A percentile compares a stretch with the other conserved stretches of the same genome.
Conservation (phyloP, 2,888 invertebrate genomes). For the Entomobrya multifasciata region DNA sequence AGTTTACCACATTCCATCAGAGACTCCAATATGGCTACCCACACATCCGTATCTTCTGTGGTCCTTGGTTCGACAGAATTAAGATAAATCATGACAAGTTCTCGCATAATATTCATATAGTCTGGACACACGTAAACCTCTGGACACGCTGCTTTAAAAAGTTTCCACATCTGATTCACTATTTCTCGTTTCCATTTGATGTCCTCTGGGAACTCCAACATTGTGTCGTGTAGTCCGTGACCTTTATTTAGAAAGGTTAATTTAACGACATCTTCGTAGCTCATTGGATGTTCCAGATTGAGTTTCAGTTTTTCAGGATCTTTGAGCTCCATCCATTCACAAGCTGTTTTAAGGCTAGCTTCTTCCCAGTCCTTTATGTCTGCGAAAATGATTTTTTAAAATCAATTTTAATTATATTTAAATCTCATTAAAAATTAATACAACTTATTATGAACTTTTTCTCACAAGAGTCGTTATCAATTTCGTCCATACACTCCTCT, state of each 20-base stretch:
- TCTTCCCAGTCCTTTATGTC: slow-evolving; percentile 52
- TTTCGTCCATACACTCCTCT: not conserved
- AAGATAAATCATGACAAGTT: slow-evolving; percentile 45
- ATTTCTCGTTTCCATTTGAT: slow-evolving; percentile 32
- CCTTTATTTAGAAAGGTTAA: slow-evolving; percentile 51
- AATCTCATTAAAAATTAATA: not conserved
- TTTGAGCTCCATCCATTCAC: slow-evolving; percentile 32
- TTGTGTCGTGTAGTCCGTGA: not conserved
- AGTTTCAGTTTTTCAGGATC: slow-evolving; percentile 15
- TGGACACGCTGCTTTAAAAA: slow-evolving; percentile 27
- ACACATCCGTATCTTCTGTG: not conserved
- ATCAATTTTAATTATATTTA: too few relatives aligned
- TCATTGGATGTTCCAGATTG: slow-evolving; percentile 19
- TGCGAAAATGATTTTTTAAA: not conserved
- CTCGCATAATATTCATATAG: slow-evolving; percentile 53
- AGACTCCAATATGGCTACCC: not conserved
- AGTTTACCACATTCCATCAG: not conserved
- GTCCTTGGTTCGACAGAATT: slow-evolving; percentile 52
- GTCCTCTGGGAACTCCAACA: slow-evolving; percentile 17
- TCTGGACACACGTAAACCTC: not conserved
- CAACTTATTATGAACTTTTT: not conserved
- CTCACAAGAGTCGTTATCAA: not conserved
- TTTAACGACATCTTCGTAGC: slow-evolving; percentile 27
- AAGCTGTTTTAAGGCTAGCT: not conserved
- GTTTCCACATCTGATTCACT: slow-evolving; percentile 2